These are phyloP conservation scores for Axis porcinus DNA, from an alignment of 2,113 vertebrate genomes.

Conservation along the genomic window DNA sequence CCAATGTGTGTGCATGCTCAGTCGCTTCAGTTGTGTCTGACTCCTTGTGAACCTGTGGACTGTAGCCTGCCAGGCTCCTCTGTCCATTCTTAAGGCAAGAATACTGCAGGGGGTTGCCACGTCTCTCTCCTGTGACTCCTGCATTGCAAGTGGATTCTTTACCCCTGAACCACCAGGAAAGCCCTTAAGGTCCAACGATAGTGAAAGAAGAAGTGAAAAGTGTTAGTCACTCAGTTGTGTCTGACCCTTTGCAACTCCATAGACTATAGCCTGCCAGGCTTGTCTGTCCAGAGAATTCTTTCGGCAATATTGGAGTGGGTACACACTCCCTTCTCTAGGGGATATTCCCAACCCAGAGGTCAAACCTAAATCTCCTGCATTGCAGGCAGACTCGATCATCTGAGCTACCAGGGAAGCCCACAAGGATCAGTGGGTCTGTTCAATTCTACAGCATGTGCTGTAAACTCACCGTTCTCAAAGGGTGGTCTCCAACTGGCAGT, in stretches of 20 bases:
- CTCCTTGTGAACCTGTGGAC: background rate
- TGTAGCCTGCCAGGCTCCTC: background rate
- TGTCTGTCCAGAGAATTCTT: background rate
- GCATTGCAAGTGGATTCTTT: background rate
- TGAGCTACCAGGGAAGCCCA: background rate
- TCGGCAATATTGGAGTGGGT: background rate
- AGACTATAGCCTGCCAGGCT: background rate
- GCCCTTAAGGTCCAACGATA: background rate
- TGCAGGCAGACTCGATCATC: background rate
- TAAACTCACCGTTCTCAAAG: background rate
- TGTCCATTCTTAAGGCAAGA: background rate
- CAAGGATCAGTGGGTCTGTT: background rate
- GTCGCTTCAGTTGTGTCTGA: background rate
- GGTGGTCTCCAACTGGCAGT: background rate
- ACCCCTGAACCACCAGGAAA: background rate
- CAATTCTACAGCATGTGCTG: background rate
- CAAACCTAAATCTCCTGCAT: background rate
- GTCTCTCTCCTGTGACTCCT: background rate
- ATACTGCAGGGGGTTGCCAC: background rate
- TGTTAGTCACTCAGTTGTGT: background rate
- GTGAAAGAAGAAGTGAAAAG: background rate
- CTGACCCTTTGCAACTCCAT: background rate
- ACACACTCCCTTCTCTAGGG: background rate
- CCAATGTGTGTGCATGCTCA: background rate
- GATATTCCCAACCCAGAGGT: background rate